These are phyloP conservation scores for Aphelenchoides besseyi DNA, from an alignment of 1,140 invertebrate species.

Conservation along the genomic window DNA sequence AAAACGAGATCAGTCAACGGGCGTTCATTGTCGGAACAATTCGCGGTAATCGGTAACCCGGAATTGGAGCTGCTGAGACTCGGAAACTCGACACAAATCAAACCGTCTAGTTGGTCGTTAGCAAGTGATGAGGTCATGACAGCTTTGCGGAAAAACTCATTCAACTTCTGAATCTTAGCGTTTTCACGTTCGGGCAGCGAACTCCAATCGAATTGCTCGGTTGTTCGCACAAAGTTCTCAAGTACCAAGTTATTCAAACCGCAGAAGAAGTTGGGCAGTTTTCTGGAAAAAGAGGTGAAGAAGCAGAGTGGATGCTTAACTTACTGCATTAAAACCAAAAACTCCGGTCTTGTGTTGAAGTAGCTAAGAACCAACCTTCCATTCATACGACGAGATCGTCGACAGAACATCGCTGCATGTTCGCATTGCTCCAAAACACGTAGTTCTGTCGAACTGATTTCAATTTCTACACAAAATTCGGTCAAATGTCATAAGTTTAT, in stretches of 20 bases:
- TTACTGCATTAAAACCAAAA: neutral
- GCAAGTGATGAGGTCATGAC: neutral
- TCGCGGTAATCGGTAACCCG: neutral
- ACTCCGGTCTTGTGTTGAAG: neutral
- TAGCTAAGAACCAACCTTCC: neutral
- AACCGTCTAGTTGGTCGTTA: neutral
- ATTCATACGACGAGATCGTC: neutral
- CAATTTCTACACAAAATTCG: neutral
- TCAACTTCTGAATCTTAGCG: neutral
- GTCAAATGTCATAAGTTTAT: no score
- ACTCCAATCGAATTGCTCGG: constrained; percentile 1
- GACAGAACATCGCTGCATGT: neutral
- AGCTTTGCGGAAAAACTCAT: neutral
- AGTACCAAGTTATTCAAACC: neutral
- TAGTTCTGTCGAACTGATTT: neutral
- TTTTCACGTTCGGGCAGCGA: neutral
- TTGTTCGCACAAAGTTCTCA: neutral
- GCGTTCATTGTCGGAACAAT: neutral
- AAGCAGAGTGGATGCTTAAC: no score
- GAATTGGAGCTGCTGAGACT: neutral
- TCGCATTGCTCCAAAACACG: neutral
- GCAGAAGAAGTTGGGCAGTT: neutral
- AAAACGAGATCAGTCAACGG: neutral
- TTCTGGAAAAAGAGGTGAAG: neutral
- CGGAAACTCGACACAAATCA: neutral